These are phyloP conservation scores for Acromyrmex heyeri DNA, from an alignment of 1,140 invertebrate genomes.

Conservation along the genomic window DNA sequence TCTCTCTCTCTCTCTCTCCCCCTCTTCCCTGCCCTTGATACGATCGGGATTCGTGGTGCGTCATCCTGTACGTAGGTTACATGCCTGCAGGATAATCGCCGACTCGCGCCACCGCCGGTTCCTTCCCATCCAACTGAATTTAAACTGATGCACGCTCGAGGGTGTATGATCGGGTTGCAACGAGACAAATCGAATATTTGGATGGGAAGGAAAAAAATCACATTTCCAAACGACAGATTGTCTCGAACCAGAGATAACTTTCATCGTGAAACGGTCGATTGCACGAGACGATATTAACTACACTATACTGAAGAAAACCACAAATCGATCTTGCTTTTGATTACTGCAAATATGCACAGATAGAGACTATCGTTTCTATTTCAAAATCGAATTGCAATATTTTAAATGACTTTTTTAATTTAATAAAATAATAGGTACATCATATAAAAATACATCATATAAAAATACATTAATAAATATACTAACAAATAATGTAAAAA, in stretches of 20 bases:
- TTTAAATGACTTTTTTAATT: background rate
- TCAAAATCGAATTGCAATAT: background rate
- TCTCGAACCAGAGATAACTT: constrained; percentile 4
- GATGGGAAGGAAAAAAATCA: background rate
- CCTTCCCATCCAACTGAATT: constrained; percentile 69
- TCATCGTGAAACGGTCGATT: background rate
- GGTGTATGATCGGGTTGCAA: constrained; percentile 59
- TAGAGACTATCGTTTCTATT: background rate
- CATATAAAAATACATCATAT: too few species aligned
- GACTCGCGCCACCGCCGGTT: constrained; percentile 10
- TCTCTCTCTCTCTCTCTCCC: background rate
- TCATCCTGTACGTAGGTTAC: constrained; percentile 65
- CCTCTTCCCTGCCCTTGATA: background rate
- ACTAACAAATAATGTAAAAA: background rate
- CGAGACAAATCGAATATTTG: constrained; percentile 70
- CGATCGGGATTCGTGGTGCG: constrained; percentile 46
- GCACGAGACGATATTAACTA: background rate
- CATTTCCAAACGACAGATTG: constrained; percentile 6
- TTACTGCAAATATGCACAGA: background rate
- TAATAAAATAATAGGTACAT: too few species aligned
- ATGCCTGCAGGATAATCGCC: constrained; percentile 69
- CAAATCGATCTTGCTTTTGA: background rate
- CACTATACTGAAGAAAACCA: too few species aligned
- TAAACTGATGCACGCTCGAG: constrained; percentile 68
- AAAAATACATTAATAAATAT: too few species aligned